A percentile compares a stretch with the other conserved stretches of the same genome.
These are phyloP conservation scores for Norana najaformis DNA, from an alignment of 2,888 invertebrate genomes.

Conservation along the genomic window DNA sequence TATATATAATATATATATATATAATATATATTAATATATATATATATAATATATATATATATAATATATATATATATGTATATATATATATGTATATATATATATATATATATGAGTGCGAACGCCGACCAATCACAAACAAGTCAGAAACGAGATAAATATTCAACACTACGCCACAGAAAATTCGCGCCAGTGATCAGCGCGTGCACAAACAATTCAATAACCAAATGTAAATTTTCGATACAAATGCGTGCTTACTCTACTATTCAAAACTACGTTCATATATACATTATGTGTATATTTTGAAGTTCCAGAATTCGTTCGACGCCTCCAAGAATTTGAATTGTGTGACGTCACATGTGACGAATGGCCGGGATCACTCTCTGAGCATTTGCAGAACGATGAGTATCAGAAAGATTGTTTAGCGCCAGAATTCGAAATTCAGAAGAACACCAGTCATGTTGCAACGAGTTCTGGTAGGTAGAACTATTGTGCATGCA, in stretches of 20 bases:
- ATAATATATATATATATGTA: not conserved
- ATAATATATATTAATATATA: too few relatives aligned
- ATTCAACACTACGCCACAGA: too few relatives aligned
- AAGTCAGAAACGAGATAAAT: too few relatives aligned
- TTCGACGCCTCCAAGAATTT: not conserved
- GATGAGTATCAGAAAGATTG: not conserved
- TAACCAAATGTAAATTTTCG: too few relatives aligned
- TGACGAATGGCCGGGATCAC: not conserved
- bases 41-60: not conserved
- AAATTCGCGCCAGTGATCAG: too few relatives aligned
- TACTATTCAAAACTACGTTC: too few relatives aligned
- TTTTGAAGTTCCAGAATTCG: slow-evolving; percentile 9
- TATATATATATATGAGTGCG: too few relatives aligned
- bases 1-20: too few relatives aligned
- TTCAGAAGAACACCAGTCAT: not conserved
- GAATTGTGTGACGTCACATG: slow-evolving; percentile 1
- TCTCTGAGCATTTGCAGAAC: not conserved
- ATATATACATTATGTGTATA: not conserved
- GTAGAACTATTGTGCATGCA: not conserved
- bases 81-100: too few relatives aligned
- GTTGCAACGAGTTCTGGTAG: not conserved
- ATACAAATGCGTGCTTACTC: too few relatives aligned
- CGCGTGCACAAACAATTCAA: too few relatives aligned
- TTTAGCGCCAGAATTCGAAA: slow-evolving; percentile 13
- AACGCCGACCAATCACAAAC: too few relatives aligned